Evolutionary conservation across 2,888 invertebrate species (phyloP), one percentile per base, ranked within the genome.

Genomic region (Andrena camellia): DNA sequence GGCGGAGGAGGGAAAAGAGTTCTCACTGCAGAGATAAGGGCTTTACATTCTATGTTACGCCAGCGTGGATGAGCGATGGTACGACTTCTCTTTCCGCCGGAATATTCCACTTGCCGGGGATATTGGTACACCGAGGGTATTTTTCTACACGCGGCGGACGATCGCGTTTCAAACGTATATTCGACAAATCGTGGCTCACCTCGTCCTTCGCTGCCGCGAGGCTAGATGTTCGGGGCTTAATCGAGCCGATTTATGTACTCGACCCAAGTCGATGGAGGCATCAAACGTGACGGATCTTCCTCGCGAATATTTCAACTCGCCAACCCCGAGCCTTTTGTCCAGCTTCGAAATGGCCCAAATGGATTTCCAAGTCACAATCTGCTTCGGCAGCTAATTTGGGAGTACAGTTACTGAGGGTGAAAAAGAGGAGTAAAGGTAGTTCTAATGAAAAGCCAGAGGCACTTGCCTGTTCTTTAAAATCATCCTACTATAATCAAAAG

Each of bases 81-180:
- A 82, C 83, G 87, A 88, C 81, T 85, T 88, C 83, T 82, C 88
- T 84, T 82, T 73, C 85, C 82, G 71, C 73, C 68, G 42, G 81
- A 80, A 88, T 88, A 86, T 86, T 86, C 88, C 84, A 74, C 86
- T 88, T 78, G 82, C 70, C 29, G 75, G 84, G 88, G 79, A 88
- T 88, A 88, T 88, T 79, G 88, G 84, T 86, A 84, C 88, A 84
- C 76, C 88, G 72, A 70, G 74, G 80, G 68, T 88, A 84, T 88
- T 88, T 88, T 77, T 78, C 77, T 68, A 66, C 77, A 66, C 63
- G 69, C 66, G 60, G 57, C 54, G 73, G 63, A 77, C 78, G 76
- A 86, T 69, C 78, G 78, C 84, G 72, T 81, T 78, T 69, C 67
- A 72, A 76, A 84, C 76, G 68, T 81, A 68, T 70, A 75, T 73